Evolutionary conservation across 2,888 invertebrate genomes (phyloP), one percentile per base, ranked within the genome.

Genomic region (Zygogramma bicolorata): DNA sequence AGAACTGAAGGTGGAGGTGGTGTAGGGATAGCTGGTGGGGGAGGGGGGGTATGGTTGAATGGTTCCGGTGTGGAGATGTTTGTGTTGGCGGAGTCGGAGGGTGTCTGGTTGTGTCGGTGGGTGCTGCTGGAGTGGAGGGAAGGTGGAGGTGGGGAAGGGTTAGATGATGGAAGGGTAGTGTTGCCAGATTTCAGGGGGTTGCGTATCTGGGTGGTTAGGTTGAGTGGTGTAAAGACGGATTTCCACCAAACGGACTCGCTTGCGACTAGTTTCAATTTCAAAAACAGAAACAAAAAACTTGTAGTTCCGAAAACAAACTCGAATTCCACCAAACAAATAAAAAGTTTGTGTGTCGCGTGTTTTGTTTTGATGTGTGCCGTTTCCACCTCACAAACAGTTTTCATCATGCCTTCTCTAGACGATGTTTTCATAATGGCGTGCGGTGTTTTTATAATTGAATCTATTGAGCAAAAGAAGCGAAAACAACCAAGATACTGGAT

Each of bases 401-500:
- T 29, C 58, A 58, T 58, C 58, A 8, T 27, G 58, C 58, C 58
- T 58, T 58, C 58, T 27, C 58, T n/a, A 58, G 58, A 29, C 58
- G 58, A 59, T 59, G 15, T 29, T 59, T 59, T 59, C 29, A 59
- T 59, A 59, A 29, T 29, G 59, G 29, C 29, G 7, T 59, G 29
- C 15, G 59, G 58, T 31, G 18, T 63, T 63, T 63, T 63, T 42
- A 63, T 63, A 25, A 46, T 40, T 10, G 63, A 63, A 63, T 63
- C 63, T 40, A 13, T 63, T 63, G 46, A 63, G 63, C 63, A 15
- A 63, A 42, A 63, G n/a, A n/a, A n/a, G n/a, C n/a, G 46, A 60
- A 42, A 60, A 59, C 2, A 67, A 67, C 60, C 60, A 60, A 67
- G 67, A 67, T 67, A 67, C 60, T 67, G 53, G 65, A 65, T 65